These are phyloP conservation scores for Ladona fulva DNA, from an alignment of 1,140 invertebrate genomes.

Conservation along the genomic window DNA sequence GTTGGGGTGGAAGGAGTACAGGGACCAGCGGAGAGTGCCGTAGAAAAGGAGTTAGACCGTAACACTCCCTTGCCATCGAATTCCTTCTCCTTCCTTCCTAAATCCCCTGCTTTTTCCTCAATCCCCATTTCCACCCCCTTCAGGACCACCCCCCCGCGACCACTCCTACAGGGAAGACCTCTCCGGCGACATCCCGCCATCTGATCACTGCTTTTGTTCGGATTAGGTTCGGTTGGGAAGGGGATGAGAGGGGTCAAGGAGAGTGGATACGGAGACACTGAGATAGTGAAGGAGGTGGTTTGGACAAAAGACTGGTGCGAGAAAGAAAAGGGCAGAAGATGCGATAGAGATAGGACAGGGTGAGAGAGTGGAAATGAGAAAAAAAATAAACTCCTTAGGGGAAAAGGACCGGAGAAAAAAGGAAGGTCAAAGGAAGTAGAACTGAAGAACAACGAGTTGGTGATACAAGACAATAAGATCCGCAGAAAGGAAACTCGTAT, in stretches of 20 bases:
- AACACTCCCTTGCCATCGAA: background rate
- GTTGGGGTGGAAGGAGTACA: background rate
- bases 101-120: background rate
- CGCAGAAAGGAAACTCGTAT: too few species aligned
- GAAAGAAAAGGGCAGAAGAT: background rate
- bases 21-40: background rate
- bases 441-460: too few species aligned
- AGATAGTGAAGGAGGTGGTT: background rate
- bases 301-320: background rate
- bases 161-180: conserved; percentile 7
- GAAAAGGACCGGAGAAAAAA: background rate
- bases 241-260: background rate
- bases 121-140: background rate
- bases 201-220: conserved; percentile 1
- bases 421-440: background rate
- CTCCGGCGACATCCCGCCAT: background rate
- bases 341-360: background rate
- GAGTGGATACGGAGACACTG: background rate
- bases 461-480: too few species aligned
- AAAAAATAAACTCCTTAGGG: background rate
- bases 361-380: background rate
- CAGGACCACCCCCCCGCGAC: background rate
- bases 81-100: background rate
- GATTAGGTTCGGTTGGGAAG: background rate
- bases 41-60: background rate